Conservation (phyloP, 1,140 invertebrate species). For the Heliconius melpomene region DNA sequence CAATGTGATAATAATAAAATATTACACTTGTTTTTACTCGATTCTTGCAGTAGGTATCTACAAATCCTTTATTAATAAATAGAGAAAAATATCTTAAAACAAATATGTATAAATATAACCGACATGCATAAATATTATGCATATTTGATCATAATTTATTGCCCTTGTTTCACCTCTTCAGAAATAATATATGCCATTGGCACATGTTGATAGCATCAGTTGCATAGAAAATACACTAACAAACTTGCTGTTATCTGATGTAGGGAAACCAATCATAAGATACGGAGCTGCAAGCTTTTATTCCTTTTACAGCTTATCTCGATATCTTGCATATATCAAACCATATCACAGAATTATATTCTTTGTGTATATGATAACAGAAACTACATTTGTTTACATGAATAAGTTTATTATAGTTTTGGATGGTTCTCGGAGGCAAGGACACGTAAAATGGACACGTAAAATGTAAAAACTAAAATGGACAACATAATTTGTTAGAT, state of each 20-base stretch:
- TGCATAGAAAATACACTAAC: slow-evolving; percentile 57
- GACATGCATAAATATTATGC: background rate
- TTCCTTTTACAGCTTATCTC: slow-evolving; percentile 48
- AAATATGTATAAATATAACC: background rate
- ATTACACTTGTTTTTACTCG: background rate
- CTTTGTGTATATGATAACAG: slow-evolving; percentile 11
- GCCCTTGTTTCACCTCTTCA: background rate
- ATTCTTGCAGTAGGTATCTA: too few relatives aligned
- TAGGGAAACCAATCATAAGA: slow-evolving; percentile 56
- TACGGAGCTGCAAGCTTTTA: slow-evolving; percentile 43
- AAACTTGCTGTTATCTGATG: slow-evolving; percentile 50
- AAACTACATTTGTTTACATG: slow-evolving; percentile 33
- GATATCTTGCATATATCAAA: slow-evolving; percentile 37
- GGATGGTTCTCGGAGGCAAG: slow-evolving; percentile 39
- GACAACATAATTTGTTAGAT: slow-evolving; percentile 46
- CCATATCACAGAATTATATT: slow-evolving; percentile 24
- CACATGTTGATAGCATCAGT: slow-evolving; percentile 54
- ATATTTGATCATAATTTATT: background rate
- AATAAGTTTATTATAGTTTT: slow-evolving; percentile 26
- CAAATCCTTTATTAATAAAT: too few relatives aligned
- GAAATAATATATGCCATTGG: slow-evolving; percentile 30
- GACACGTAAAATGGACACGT: slow-evolving; percentile 36
- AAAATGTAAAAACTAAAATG: slow-evolving; percentile 32
- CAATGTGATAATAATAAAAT: background rate
- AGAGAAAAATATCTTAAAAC: too few relatives aligned